phyloP scores from a whole-genome alignment of 64 coral and sea anemone species.

The Actinia equina region DNA sequence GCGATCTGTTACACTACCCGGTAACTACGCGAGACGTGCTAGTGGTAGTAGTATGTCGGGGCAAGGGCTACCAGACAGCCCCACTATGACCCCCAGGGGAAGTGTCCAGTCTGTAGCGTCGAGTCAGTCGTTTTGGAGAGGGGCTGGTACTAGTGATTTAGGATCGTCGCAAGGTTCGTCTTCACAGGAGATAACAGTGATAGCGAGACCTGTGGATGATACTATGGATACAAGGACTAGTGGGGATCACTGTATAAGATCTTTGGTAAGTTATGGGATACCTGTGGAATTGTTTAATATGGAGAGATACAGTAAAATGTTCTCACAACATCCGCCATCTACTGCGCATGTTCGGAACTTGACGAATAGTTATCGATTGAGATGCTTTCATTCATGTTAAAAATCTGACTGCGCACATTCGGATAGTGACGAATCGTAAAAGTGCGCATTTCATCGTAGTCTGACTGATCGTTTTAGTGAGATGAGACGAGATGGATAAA shows the following conservation, averaged over 20 bases:
- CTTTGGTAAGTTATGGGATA: slow-evolving; percentile 60
- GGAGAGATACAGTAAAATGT: too few relatives aligned
- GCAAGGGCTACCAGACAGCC: slow-evolving; percentile 20
- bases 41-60: slow-evolving; percentile 24
- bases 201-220: slow-evolving; percentile 61
- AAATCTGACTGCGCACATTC: too few relatives aligned
- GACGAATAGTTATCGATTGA: too few relatives aligned
- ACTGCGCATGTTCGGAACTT: too few relatives aligned
- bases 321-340: too few relatives aligned
- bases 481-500: too few relatives aligned
- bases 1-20: slow-evolving; percentile 25
- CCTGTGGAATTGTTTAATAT: too few relatives aligned
- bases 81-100: slow-evolving; percentile 54
- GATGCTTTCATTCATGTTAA: too few relatives aligned
- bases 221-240: slow-evolving; percentile 29
- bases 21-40: slow-evolving; percentile 12
- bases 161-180: slow-evolving; percentile 74
- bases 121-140: slow-evolving; percentile 67
- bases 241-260: slow-evolving; percentile 72
- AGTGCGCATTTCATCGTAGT: not conserved
- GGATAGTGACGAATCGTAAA: too few relatives aligned
- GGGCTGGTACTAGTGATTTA: slow-evolving; percentile 79
- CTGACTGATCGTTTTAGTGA: not conserved
- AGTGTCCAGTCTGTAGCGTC: slow-evolving; percentile 64
- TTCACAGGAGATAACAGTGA: slow-evolving; percentile 71